Evolutionary conservation across 1,140 invertebrate species (phyloP), one percentile per base, ranked within the genome.

Genomic region (Chlorops oryzae): DNA sequence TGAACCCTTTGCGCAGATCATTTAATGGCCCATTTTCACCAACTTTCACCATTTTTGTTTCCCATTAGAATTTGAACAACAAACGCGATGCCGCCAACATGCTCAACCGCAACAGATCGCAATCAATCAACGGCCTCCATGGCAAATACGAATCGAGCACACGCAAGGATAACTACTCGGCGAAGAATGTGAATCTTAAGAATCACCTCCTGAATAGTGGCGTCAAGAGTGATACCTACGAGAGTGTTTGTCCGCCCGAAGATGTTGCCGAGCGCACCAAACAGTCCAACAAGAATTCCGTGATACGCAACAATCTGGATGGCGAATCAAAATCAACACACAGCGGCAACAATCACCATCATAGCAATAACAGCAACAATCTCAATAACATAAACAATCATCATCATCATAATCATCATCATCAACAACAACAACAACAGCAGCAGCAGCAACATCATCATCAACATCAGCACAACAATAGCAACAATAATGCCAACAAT

Each of bases 211-310:
- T 53, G 28, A 52, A 39, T n/a, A 50, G 2, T 59, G 66, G 67
- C 54, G 58, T 71, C 37, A 71, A 71, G 46, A 71, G 69, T 54
- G 69, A 72, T 38, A 72, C 69, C 21, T 72, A 72, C 42, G 70
- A 72, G 52, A 70, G 69, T 51, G 69, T 72, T 22, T 72, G 69
- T 56, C 67, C 70, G 43, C 67, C 70, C 3, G 70, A 72, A 52
- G 69, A 72, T 43, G 58, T 68, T 13, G 67, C 59, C 18, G 70
- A 72, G 47, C 58, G 70, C 5, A 70, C 62, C 18, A 72, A 70
- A 35, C 62, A 69, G 24, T 32, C 65, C 20, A 60, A 70, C 40
- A 71, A 69, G 47, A 71, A 70, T 53, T 67, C 64, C 4, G 61
- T 70, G 54, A 70, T 70, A 13, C 62, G 63, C 24, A 70, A 70